phyloP scores from a whole-genome alignment of 2,113 vertebrate genomes.

The Lycocorax pyrrhopterus region DNA sequence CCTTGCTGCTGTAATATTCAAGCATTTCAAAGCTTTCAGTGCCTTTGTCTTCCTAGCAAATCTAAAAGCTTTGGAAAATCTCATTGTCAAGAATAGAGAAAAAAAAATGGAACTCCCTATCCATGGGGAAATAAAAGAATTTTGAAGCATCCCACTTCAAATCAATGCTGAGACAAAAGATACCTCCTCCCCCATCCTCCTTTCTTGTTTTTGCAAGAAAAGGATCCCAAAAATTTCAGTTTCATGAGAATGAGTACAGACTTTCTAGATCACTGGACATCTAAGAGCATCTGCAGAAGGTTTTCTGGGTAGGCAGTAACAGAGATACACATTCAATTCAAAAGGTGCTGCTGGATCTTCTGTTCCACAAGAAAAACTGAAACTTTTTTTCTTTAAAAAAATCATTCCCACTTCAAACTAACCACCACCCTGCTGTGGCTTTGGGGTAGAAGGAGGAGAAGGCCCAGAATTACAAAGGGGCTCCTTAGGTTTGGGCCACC shows the following conservation, averaged over 20 bases:
- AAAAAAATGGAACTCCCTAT: neutral
- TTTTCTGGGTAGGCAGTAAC: neutral
- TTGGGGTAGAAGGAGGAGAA: neutral
- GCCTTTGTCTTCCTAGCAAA: neutral
- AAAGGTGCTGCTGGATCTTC: neutral
- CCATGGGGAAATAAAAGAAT: neutral
- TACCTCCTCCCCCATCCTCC: neutral
- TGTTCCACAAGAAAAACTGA: neutral
- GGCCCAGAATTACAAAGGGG: neutral
- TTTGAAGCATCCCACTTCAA: neutral
- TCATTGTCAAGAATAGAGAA: neutral
- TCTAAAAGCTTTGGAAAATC: neutral
- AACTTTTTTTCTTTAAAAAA: neutral
- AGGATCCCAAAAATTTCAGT: neutral
- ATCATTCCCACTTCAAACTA: neutral
- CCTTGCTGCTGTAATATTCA: neutral
- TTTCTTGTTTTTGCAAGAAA: neutral
- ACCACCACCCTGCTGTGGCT: neutral
- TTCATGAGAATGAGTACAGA: neutral
- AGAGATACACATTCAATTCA: neutral
- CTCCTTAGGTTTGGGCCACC: neutral
- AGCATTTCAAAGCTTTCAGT: neutral
- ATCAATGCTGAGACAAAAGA: neutral
- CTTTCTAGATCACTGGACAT: neutral
- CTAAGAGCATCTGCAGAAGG: neutral